phyloP scores from a whole-genome alignment of 2,888 invertebrate species.

The Muschampia plurimacula region DNA sequence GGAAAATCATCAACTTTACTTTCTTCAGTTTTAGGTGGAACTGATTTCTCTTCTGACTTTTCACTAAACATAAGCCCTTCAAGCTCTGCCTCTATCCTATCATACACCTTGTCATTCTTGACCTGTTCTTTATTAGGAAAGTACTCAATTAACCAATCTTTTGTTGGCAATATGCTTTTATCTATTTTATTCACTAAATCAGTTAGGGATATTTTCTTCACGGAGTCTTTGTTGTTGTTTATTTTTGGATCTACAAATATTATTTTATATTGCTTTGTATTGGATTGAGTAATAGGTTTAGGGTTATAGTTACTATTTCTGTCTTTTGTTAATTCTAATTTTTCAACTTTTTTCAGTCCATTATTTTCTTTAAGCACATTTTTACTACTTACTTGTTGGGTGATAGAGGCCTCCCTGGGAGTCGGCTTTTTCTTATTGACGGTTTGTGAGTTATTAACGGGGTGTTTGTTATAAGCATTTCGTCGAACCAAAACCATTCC shows the following conservation, averaged over 20 bases:
- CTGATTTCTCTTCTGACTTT: constrained; percentile 56
- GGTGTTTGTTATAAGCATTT: constrained; percentile 66
- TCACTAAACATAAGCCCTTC: constrained; percentile 81
- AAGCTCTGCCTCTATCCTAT: constrained; percentile 80
- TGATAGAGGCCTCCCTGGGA: constrained; percentile 45
- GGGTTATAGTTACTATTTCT: constrained; percentile 55
- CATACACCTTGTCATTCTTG: constrained; percentile 80
- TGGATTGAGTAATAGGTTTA: constrained; percentile 48
- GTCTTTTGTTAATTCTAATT: constrained; percentile 50
- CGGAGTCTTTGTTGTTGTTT: constrained; percentile 57
- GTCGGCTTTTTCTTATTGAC: constrained; percentile 53
- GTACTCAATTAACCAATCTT: constrained; percentile 78
- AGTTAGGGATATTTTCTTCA: constrained; percentile 60
- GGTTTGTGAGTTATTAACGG: constrained; percentile 56
- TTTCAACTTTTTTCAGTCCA: constrained; percentile 51
- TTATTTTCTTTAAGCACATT: constrained; percentile 77
- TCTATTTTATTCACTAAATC: constrained; percentile 68
- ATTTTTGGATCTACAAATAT: constrained; percentile 66
- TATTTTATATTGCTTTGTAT: constrained; percentile 70
- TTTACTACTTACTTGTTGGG: constrained; percentile 46
- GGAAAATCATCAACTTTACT: constrained; percentile 72
- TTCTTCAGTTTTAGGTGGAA: constrained; percentile 48
- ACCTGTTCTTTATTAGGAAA: constrained; percentile 74
- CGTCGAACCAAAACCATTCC: constrained; percentile 74
- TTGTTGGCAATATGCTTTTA: constrained; percentile 69